A percentile compares a stretch with the other conserved stretches of the same genome.
Evolutionary conservation across 2,797 vertebrate species (phyloP).

Genomic region (Danio jaintianensis): DNA sequence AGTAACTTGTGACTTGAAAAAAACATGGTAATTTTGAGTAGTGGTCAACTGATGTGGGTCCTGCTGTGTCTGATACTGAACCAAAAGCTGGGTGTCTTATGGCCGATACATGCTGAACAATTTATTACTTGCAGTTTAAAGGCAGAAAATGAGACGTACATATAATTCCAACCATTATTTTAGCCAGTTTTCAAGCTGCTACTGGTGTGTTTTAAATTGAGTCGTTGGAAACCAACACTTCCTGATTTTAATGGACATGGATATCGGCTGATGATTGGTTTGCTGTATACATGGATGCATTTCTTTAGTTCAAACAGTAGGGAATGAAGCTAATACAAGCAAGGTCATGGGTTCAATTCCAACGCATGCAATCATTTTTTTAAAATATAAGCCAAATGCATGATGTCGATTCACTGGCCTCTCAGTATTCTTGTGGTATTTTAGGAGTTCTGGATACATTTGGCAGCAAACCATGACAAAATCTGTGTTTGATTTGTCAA

Average conservation of each 20-base stretch:
- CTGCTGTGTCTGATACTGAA: background rate
- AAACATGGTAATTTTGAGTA: background rate
- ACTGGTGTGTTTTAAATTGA: background rate
- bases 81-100: slow-evolving; percentile 17
- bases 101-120: background rate
- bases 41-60: background rate
- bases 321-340: background rate
- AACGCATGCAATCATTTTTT: background rate
- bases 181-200: background rate
- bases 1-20: background rate
- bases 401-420: background rate
- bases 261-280: background rate
- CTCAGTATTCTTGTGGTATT: background rate
- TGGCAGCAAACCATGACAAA: background rate
- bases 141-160: background rate
- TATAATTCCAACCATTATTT: background rate
- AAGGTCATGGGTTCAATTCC: background rate
- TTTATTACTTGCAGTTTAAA: background rate
- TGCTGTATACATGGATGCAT: background rate
- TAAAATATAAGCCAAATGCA: background rate
- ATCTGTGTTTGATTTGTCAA: background rate
- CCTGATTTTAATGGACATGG: background rate
- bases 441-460: background rate
- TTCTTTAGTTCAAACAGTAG: background rate
- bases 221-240: background rate